Percentiles rank a stretch among this genome's conserved stretches.
Evolutionary conservation across 2,888 invertebrate species (phyloP).

Genomic region (Galeopsomyia nigrocyanea): DNA sequence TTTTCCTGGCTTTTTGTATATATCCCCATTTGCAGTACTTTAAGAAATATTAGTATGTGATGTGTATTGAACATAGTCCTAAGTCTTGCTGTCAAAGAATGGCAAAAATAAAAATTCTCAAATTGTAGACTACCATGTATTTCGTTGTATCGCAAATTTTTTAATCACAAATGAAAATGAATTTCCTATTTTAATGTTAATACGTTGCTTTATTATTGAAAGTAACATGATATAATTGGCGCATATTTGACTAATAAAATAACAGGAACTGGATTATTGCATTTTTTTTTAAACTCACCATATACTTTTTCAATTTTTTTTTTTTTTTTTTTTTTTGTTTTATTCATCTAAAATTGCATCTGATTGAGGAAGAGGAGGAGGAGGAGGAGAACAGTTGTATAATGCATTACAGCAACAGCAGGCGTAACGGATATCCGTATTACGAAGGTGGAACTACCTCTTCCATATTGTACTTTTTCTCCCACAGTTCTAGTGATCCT

Average conservation of each 20-base stretch:
- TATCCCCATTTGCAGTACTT: constrained; percentile 62
- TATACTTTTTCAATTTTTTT: too few relatives aligned
- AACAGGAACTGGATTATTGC: background rate
- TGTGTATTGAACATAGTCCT: constrained; percentile 65
- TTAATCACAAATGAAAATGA: constrained; percentile 16
- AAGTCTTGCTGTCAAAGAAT: constrained; percentile 61
- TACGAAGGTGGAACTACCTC: constrained; percentile 54
- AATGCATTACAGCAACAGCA: constrained; percentile 61
- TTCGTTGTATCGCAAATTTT: constrained; percentile 15
- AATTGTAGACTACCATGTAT: constrained; percentile 39
- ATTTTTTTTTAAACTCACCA: too few relatives aligned
- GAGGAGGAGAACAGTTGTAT: too few relatives aligned
- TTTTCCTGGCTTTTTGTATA: constrained; percentile 67
- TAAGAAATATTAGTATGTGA: constrained; percentile 60
- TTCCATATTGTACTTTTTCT: constrained; percentile 44
- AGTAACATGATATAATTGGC: background rate
- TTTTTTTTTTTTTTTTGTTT: too few relatives aligned
- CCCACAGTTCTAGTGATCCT: constrained; percentile 46
- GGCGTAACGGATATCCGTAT: constrained; percentile 66
- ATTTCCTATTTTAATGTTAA: constrained; percentile 12
- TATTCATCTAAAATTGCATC: too few relatives aligned
- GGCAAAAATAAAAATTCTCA: constrained; percentile 51
- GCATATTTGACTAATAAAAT: constrained; percentile 17
- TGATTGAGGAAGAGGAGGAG: too few relatives aligned
- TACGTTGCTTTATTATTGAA: background rate